Conservation (phyloP, 1,140 invertebrate species). For the Coenobita brevimanus region DNA sequence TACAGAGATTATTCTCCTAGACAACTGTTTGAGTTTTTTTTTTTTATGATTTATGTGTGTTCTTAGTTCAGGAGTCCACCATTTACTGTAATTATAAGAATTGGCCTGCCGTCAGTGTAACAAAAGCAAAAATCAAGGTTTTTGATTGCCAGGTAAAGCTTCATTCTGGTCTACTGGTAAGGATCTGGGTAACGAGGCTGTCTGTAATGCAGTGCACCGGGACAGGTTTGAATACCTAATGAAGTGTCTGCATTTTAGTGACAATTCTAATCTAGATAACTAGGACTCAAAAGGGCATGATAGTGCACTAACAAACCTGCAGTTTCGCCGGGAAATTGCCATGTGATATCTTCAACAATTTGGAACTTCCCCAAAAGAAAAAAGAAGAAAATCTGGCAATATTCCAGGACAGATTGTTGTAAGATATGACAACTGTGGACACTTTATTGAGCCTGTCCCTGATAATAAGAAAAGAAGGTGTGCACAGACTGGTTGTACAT, state of each 20-base stretch:
- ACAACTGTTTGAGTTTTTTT: not conserved
- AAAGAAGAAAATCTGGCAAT: too few relatives aligned
- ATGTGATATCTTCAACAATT: not conserved
- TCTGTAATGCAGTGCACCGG: too few relatives aligned
- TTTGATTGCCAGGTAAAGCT: not conserved
- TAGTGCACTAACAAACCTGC: too few relatives aligned
- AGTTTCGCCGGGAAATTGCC: conserved; percentile 1
- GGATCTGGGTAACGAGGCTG: not conserved
- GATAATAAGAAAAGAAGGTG: too few relatives aligned
- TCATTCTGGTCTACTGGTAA: not conserved
- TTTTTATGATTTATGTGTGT: too few relatives aligned
- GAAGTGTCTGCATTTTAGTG: not conserved
- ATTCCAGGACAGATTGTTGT: too few relatives aligned
- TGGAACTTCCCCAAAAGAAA: too few relatives aligned
- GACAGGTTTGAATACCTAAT: not conserved
- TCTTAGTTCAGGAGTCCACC: not conserved
- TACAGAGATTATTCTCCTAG: not conserved
- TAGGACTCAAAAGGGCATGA: not conserved
- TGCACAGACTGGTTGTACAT: not conserved
- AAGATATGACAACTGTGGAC: too few relatives aligned
- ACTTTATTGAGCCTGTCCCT: not conserved
- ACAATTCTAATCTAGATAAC: not conserved
- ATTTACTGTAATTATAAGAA: not conserved
- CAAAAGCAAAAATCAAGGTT: not conserved
- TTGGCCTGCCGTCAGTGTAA: too few relatives aligned